A percentile compares a stretch with the other conserved stretches of the same genome.
phyloP scores from a whole-genome alignment of 2,888 invertebrate species.

The Criorhina ranunculi region DNA sequence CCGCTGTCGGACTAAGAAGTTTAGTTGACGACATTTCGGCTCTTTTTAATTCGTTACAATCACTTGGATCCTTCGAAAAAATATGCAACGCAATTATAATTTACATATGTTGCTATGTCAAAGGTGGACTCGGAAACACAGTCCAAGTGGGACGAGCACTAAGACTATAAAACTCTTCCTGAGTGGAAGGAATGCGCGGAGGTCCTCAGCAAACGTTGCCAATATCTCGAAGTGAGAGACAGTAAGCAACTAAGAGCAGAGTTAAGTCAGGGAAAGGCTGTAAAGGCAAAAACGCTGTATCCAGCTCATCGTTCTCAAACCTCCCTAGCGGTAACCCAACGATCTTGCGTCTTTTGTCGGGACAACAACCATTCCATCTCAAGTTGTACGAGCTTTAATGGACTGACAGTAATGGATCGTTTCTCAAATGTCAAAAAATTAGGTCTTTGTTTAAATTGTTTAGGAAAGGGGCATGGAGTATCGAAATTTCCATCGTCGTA shows the following conservation, averaged over 20 bases:
- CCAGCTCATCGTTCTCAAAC: background rate
- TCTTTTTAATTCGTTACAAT: background rate
- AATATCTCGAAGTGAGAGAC: conserved; percentile 7
- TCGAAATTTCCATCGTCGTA: background rate
- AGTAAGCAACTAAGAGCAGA: background rate
- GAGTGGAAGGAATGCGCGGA: background rate
- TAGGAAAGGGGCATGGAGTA: background rate
- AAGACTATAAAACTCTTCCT: conserved; percentile 3
- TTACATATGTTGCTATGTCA: background rate
- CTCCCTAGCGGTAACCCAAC: background rate
- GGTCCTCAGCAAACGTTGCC: conserved; percentile 6
- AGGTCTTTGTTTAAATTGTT: conserved; percentile 7
- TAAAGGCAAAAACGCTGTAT: background rate
- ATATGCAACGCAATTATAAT: background rate
- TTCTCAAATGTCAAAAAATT: conserved; percentile 8
- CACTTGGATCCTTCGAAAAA: background rate
- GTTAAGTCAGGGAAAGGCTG: too few species aligned
- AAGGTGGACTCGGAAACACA: background rate
- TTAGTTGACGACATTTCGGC: conserved; percentile 7
- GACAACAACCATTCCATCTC: conserved; percentile 8
- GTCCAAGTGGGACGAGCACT: conserved; percentile 17
- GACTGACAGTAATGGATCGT: background rate
- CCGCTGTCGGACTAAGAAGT: conserved; percentile 5
- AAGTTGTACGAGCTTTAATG: conserved; percentile 5
- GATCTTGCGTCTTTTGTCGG: conserved; percentile 1